phyloP scores from a whole-genome alignment of 2,113 vertebrate species.

The Psittacus erithacus region DNA sequence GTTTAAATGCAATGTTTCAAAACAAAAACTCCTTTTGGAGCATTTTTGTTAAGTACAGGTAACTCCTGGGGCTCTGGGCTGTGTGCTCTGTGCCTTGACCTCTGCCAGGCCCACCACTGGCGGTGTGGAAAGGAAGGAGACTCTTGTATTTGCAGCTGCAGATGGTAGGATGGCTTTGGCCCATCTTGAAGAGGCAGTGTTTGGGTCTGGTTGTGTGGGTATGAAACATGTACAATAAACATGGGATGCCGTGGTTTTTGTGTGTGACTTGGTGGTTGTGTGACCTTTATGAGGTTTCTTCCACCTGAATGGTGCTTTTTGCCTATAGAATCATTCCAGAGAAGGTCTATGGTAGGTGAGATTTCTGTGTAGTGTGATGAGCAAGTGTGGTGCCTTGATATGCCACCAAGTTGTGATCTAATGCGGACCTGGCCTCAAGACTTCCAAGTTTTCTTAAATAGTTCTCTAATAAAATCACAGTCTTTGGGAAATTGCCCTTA shows the following conservation, averaged over 20 bases:
- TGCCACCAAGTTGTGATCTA: not conserved
- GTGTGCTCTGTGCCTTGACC: not conserved
- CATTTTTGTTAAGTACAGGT: not conserved
- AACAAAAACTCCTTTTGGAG: not conserved
- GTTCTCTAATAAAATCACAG: not conserved
- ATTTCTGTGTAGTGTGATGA: not conserved
- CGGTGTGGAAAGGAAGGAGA: not conserved
- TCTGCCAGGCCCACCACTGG: accelerated
- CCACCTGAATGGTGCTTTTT: not conserved
- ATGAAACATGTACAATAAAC: not conserved
- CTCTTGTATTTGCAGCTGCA: not conserved
- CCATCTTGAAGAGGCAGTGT: not conserved
- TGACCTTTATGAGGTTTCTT: not conserved
- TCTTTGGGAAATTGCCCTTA: not conserved
- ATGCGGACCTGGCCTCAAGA: accelerated
- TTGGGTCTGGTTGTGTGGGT: not conserved
- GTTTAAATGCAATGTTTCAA: slow-evolving; percentile 37
- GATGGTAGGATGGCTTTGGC: not conserved
- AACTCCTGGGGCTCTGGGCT: not conserved
- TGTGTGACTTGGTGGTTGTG: not conserved
- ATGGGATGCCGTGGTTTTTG: accelerated
- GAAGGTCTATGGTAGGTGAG: not conserved
- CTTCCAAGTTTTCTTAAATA: not conserved
- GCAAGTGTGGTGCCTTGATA: not conserved
- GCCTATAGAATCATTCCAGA: not conserved